These are phyloP conservation scores for Zygaena filipendulae DNA, from an alignment of 2,888 invertebrate species.

Conservation along the genomic window DNA sequence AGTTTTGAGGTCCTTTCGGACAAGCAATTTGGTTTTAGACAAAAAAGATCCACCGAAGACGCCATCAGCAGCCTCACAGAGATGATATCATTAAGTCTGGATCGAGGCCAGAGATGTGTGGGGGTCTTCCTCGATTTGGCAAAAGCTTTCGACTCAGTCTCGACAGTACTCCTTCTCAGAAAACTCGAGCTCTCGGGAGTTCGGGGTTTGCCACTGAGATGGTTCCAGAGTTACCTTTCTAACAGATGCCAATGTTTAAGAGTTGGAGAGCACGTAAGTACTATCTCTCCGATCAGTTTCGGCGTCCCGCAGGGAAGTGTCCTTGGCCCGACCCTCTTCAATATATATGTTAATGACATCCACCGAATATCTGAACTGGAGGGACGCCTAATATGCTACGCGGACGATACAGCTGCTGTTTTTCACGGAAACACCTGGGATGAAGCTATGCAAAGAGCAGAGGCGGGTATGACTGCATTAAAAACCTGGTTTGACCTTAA, in stretches of 20 bases:
- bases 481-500: slow-evolving; percentile 2
- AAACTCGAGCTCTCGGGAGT: neutral
- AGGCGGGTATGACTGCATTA: neutral
- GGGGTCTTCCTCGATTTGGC: neutral
- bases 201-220: neutral
- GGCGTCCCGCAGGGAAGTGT: slow-evolving; percentile 4
- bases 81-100: neutral
- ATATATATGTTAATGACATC: slow-evolving; percentile 4
- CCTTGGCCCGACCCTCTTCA: neutral
- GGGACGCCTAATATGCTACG: slow-evolving; percentile 2
- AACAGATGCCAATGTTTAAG: no score
- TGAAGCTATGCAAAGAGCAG: neutral
- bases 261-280: neutral
- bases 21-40: neutral
- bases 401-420: slow-evolving; percentile 3
- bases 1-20: neutral
- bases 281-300: neutral
- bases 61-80: neutral
- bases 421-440: slow-evolving; percentile 1
- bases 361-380: no score
- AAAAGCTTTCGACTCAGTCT: neutral
- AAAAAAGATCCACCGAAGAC: neutral
- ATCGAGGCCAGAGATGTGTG: neutral
- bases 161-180: neutral
- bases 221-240: no score